Base-by-base conservation (phyloP, 2,888 invertebrate genomes). In the Cosmia trapezina region DNA sequence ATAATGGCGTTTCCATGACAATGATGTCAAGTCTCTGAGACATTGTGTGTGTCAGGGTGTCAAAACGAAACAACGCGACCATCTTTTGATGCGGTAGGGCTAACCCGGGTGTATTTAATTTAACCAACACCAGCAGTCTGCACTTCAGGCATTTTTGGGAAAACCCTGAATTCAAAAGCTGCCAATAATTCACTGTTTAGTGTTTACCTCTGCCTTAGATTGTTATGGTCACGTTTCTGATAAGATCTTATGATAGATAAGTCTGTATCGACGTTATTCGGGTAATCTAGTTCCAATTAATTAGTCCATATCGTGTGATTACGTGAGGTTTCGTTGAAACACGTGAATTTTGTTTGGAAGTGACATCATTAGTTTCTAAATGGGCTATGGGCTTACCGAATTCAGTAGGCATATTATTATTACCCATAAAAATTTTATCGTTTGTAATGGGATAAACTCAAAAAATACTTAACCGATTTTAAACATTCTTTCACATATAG, bases 171-270 rank as follows among this genome's bases (percentile, higher is more conserved):
- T 41, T 57, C 0, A 37, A 45, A 56, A 56, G 1, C 7, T 8
- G 0, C 22, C 3, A 73, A 43, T 22, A 75, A 19, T 11, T 19
- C 41, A 53, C 1, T 22, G 14, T 59, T 51, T 28, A 9, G 2
- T 76, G 14, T 77, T 53, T 53, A 78, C n/a, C n/a, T 54, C 19
- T 4, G 22, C 9, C 33, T 28, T 14, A 19, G 7, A 49, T 51
- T 57, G 57, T 59, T 63, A 37, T 75, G 51, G 49, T 79, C 65
- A 69, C 62, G 69, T 59, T 80, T 75, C 4, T 33, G 57, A 57
- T 64, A 28, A 1, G 28, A 28, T 3, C 28, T 28, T 28, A 43
- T 14, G 33, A n/a, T 5, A 19, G 76, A 79, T 66, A 79, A 70
- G 57, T 33, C 0, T 41, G 0, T 45, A 60, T 54, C 11, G 33